phyloP scores from a whole-genome alignment of 2,113 vertebrate species.

The Pedetes capensis region DNA sequence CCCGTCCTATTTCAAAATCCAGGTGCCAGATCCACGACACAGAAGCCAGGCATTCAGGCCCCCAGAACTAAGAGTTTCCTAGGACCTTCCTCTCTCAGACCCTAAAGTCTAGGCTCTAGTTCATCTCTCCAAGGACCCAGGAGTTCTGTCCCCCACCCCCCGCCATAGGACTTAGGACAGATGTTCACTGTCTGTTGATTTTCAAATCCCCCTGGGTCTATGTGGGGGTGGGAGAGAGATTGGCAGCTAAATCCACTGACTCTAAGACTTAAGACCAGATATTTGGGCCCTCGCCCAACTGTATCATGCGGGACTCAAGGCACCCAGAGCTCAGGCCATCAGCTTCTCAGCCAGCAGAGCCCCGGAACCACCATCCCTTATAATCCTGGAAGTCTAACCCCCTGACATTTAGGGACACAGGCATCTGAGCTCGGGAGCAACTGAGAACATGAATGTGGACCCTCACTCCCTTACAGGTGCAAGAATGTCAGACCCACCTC shows the following conservation, averaged over 20 bases:
- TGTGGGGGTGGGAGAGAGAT: slow-evolving; percentile 11
- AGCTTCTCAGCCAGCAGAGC: neutral
- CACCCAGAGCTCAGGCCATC: neutral
- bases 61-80: neutral
- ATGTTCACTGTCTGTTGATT: slow-evolving; percentile 51
- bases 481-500: neutral
- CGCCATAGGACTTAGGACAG: slow-evolving; percentile 24
- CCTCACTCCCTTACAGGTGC: neutral
- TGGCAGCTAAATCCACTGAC: slow-evolving; percentile 51
- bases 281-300: slow-evolving; percentile 35
- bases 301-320: neutral
- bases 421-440: neutral
- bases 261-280: slow-evolving; percentile 61
- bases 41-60: neutral
- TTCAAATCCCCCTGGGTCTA: slow-evolving; percentile 56
- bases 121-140: neutral
- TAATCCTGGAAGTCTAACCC: neutral
- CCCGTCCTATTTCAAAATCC: neutral
- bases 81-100: neutral
- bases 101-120: neutral
- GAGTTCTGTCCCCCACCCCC: neutral
- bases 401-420: neutral
- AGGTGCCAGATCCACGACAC: neutral
- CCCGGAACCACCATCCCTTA: neutral
- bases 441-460: neutral